A percentile compares a stretch with the other conserved stretches of the same genome.
Conservation (phyloP, 2,797 vertebrate species). For the Chaenodraco wilsoni region DNA sequence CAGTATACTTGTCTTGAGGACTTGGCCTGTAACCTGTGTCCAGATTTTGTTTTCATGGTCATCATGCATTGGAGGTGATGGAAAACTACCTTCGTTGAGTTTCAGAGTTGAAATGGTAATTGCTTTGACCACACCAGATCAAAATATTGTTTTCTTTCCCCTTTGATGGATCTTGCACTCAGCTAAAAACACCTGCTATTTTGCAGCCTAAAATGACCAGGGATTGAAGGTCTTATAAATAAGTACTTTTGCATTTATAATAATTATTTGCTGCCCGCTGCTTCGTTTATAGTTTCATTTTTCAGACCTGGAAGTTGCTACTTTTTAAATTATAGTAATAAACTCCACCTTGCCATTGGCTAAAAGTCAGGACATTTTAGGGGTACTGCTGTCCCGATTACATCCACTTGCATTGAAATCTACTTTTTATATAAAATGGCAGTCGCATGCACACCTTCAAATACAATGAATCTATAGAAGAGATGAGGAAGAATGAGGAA, state of each 20-base stretch:
- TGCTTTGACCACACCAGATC: not conserved
- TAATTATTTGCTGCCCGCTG: too few relatives aligned
- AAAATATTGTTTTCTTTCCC: not conserved
- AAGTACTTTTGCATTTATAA: too few relatives aligned
- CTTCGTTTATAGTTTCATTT: too few relatives aligned
- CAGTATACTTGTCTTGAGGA: not conserved
- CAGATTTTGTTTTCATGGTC: not conserved
- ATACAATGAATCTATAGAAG: not conserved
- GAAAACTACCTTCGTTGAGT: not conserved
- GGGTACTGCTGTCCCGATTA: not conserved
- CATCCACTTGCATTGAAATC: not conserved
- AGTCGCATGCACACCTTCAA: not conserved
- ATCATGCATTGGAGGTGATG: not conserved
- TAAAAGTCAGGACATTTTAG: not conserved
- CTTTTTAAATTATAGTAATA: too few relatives aligned
- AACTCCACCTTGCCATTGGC: too few relatives aligned
- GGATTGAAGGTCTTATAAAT: not conserved
- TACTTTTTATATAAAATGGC: not conserved
- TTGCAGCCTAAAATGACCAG: not conserved
- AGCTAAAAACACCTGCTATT: not conserved
- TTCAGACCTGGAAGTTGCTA: too few relatives aligned
- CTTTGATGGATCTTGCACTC: slow-evolving; percentile 3
- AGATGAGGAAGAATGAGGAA: not conserved
- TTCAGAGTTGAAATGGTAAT: not conserved
- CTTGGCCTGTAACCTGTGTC: not conserved